These are phyloP conservation scores for Herpetotheres cachinnans DNA, from an alignment of 2,113 vertebrate genomes.

Conservation along the genomic window DNA sequence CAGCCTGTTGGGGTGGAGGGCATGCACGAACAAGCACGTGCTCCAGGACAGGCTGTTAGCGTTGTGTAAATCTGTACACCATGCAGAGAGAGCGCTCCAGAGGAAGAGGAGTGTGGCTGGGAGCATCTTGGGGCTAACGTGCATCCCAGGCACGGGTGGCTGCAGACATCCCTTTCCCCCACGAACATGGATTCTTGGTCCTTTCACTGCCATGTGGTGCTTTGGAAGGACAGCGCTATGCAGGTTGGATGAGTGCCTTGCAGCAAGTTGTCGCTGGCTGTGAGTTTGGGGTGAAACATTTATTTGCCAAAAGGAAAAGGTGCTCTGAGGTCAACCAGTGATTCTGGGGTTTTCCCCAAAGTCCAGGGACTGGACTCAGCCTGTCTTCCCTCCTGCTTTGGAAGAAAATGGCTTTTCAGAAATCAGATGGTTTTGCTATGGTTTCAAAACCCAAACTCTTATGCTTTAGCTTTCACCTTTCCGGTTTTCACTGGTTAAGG, in stretches of 20 bases:
- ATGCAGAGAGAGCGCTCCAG: neutral
- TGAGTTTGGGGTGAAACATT: neutral
- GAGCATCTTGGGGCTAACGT: neutral
- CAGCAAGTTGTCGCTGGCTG: neutral
- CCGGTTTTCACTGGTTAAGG: neutral
- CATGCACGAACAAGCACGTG: fast-evolving
- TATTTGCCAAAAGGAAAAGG: neutral
- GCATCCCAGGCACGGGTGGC: neutral
- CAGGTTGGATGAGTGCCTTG: neutral
- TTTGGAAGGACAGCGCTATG: neutral
- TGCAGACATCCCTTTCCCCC: neutral
- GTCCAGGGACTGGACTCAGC: neutral
- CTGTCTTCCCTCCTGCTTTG: neutral
- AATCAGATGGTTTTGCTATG: neutral
- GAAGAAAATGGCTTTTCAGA: neutral
- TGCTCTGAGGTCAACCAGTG: neutral
- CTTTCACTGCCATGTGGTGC: neutral
- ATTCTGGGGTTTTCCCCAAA: neutral
- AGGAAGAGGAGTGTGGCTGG: neutral
- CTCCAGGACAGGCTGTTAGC: neutral
- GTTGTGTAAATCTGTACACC: no score
- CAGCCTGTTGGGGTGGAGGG: neutral
- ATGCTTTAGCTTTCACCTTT: neutral
- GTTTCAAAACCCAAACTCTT: neutral
- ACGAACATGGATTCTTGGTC: fast-evolving